These are phyloP conservation scores for Oedothorax gibbosus DNA, from an alignment of 1,140 invertebrate genomes.

Conservation along the genomic window DNA sequence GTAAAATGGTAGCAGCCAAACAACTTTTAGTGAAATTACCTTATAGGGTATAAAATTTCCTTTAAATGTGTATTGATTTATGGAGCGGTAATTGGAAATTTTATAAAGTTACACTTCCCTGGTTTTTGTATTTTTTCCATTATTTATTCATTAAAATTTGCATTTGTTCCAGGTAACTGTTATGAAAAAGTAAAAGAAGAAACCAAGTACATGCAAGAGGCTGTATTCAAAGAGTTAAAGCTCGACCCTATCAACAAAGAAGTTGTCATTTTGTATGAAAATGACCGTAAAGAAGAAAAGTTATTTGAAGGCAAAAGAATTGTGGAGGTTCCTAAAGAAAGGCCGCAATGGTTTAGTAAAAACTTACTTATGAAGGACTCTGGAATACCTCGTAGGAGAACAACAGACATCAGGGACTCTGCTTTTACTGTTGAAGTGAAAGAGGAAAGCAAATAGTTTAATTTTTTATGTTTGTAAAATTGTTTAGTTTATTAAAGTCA, in stretches of 20 bases:
- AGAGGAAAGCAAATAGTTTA: neutral
- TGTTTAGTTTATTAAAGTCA: no score
- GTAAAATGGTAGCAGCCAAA: no score
- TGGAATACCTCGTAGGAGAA: conserved; percentile 36
- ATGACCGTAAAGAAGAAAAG: conserved; percentile 74
- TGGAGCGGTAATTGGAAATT: no score
- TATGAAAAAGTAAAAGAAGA: conserved; percentile 84
- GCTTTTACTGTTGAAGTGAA: conserved; percentile 25
- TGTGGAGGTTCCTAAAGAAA: conserved; percentile 79
- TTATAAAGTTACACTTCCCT: no score
- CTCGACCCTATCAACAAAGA: conserved; percentile 80
- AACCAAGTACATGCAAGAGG: conserved; percentile 81
- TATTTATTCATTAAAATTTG: neutral
- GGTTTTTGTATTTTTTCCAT: no score
- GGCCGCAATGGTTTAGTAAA: conserved; percentile 83
- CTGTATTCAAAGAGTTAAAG: conserved; percentile 78
- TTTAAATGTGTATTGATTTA: no score
- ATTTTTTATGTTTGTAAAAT: neutral
- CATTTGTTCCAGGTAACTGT: conserved; percentile 73
- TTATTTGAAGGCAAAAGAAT: conserved; percentile 72
- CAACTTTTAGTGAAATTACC: no score
- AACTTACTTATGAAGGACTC: conserved; percentile 76
- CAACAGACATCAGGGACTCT: conserved; percentile 33
- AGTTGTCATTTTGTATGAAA: conserved; percentile 85
- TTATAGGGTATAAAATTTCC: no score